Conservation (phyloP, 2,888 invertebrate genomes). For the Aphidius colemani region DNA sequence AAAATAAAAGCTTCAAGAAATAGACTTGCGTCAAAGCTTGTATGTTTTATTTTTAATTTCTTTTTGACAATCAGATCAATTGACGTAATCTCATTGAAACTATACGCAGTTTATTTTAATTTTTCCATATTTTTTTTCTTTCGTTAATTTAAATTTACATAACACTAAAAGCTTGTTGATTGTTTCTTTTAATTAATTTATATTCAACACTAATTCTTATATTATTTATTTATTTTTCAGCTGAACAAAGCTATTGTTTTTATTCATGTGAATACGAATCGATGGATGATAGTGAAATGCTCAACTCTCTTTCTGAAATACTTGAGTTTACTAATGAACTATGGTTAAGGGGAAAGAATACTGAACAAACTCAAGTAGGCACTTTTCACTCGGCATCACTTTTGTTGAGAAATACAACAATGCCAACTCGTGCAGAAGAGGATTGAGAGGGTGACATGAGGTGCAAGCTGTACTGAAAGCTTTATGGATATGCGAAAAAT, state of each 20-base stretch:
- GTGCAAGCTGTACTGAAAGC: too few relatives aligned
- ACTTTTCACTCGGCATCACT: conserved; percentile 44
- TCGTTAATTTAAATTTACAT: too few relatives aligned
- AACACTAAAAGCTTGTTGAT: too few relatives aligned
- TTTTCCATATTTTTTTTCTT: neutral
- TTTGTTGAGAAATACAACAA: conserved; percentile 43
- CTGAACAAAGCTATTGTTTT: conserved; percentile 5
- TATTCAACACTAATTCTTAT: too few relatives aligned
- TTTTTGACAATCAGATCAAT: conserved; percentile 39
- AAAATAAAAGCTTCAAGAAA: neutral
- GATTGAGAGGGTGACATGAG: conserved; percentile 19
- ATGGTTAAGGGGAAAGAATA: conserved; percentile 21
- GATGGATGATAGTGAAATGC: conserved; percentile 20
- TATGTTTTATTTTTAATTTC: conserved; percentile 32
- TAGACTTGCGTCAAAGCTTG: conserved; percentile 24
- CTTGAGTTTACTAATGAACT: conserved; percentile 41
- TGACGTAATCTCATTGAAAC: conserved; percentile 43
- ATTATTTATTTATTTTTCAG: neutral
- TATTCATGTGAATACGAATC: neutral
- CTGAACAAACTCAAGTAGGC: conserved; percentile 44
- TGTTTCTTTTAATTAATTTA: too few relatives aligned
- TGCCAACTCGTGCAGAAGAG: conserved; percentile 30
- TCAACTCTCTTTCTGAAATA: conserved; percentile 33
- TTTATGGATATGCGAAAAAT: too few relatives aligned
- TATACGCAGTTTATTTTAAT: conserved; percentile 35